Conservation (phyloP, 2,797 vertebrate genomes). For the Numenius phaeopus region DNA sequence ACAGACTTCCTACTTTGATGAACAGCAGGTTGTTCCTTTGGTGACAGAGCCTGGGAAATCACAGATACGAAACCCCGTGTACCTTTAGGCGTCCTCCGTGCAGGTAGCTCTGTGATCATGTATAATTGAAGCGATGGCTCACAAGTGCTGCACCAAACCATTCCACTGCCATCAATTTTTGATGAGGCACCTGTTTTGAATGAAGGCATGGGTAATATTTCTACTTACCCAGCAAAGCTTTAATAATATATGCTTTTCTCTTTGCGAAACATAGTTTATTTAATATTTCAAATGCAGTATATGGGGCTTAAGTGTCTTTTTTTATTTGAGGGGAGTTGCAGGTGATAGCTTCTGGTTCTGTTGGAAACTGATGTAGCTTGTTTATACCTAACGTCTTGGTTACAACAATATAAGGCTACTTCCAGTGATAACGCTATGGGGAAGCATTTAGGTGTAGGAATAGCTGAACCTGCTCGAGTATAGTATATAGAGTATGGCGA, state of each 20-base stretch:
- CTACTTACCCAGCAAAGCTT: slow-evolving; percentile 53
- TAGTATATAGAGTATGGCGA: neutral
- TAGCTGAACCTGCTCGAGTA: neutral
- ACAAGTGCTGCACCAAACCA: slow-evolving; percentile 39
- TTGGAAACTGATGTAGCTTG: neutral
- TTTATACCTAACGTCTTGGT: neutral
- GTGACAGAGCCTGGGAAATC: slow-evolving; percentile 38
- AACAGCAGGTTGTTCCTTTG: slow-evolving; percentile 25
- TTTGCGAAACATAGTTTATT: slow-evolving; percentile 25
- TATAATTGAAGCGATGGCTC: slow-evolving; percentile 61
- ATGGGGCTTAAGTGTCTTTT: slow-evolving; percentile 19
- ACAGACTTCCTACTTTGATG: neutral
- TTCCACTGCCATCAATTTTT: slow-evolving; percentile 70
- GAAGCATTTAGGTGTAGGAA: neutral
- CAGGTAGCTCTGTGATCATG: slow-evolving; percentile 60
- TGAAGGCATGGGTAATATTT: slow-evolving; percentile 62
- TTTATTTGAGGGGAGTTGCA: slow-evolving; percentile 50
- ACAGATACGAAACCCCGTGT: neutral
- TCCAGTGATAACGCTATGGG: neutral
- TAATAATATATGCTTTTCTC: slow-evolving; percentile 55
- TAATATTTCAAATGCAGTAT: slow-evolving; percentile 42
- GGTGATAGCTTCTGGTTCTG: neutral
- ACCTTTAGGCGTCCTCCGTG: neutral
- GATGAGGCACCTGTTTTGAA: slow-evolving; percentile 70
- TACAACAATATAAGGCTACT: neutral